Conservation (phyloP, 2,113 vertebrate genomes). For the Proteles cristata region DNA sequence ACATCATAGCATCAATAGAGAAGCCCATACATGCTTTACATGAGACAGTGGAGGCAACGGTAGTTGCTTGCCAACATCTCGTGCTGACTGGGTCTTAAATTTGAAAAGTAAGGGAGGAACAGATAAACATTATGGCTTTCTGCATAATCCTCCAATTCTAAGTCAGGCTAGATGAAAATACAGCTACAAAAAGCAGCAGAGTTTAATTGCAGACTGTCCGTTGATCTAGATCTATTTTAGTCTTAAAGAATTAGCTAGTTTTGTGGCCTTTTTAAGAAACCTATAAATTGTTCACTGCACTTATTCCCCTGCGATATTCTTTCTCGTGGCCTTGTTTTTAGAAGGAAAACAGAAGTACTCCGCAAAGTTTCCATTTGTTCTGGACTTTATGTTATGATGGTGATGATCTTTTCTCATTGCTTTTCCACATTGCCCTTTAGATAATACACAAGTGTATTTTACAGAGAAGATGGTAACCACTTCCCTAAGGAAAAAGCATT, state of each 20-base stretch:
- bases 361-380: neutral
- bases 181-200: neutral
- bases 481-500: neutral
- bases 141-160: neutral
- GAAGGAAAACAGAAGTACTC: conserved; percentile 15
- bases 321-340: conserved; percentile 24
- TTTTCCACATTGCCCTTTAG: neutral
- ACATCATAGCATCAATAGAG: neutral
- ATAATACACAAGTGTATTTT: neutral
- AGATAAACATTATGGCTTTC: neutral
- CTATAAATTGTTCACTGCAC: neutral
- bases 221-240: conserved; percentile 28
- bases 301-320: neutral
- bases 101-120: neutral
- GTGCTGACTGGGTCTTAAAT: neutral
- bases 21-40: neutral
- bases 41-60: neutral
- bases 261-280: neutral
- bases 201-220: neutral
- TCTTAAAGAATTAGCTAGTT: neutral
- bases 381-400: neutral
- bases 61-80: neutral
- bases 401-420: neutral
- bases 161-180: neutral
- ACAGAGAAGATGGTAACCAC: neutral